These are phyloP conservation scores for Scleropages formosus DNA, from an alignment of 2,797 vertebrate species.

Conservation along the genomic window DNA sequence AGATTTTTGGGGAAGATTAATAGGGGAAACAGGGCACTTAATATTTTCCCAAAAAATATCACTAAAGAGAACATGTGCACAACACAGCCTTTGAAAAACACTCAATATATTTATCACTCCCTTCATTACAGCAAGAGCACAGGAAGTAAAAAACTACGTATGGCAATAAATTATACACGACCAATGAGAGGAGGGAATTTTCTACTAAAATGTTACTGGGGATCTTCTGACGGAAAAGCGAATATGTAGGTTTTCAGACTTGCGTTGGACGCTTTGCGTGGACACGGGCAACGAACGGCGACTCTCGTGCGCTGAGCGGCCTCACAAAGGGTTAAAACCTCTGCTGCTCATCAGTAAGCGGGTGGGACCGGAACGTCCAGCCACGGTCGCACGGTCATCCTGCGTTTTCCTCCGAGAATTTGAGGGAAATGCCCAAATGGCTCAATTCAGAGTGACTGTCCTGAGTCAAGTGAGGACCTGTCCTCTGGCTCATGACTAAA, in stretches of 20 bases:
- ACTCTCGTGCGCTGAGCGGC: too few species aligned
- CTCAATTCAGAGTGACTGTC: neutral
- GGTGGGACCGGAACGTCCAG: neutral
- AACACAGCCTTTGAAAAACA: neutral
- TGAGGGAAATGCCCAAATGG: neutral
- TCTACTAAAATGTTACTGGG: conserved; percentile 62
- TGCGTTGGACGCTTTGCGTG: too few species aligned
- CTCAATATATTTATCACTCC: conserved; percentile 37
- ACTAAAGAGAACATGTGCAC: neutral
- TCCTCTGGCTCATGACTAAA: neutral
- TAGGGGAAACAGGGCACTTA: too few species aligned
- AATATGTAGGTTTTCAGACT: too few species aligned
- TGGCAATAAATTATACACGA: conserved; percentile 64
- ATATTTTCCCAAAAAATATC: too few species aligned
- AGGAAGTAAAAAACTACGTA: conserved; percentile 45
- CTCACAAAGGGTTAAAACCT: conserved; percentile 23
- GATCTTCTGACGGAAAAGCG: conserved; percentile 48
- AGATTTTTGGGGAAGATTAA: too few species aligned
- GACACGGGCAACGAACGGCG: too few species aligned
- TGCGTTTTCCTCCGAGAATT: neutral
- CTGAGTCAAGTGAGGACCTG: neutral
- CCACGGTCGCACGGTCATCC: neutral
- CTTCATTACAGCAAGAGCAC: conserved; percentile 32
- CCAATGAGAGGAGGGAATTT: conserved; percentile 55
- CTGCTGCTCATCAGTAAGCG: neutral